Base-by-base conservation (phyloP, 2,888 invertebrate species). In the Xanthostigma xanthostigma region DNA sequence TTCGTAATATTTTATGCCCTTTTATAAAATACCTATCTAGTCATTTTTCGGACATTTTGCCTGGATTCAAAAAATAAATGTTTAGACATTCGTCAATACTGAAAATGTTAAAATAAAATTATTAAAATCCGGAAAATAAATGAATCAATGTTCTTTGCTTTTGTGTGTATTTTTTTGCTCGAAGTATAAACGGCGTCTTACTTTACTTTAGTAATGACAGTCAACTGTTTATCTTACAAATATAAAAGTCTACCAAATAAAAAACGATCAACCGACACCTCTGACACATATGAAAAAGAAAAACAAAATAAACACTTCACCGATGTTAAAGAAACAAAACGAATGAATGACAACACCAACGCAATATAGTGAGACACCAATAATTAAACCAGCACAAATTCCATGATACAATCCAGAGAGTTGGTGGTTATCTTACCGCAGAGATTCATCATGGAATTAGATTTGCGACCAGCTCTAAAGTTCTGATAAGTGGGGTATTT, bases 361-460 rank as follows among this genome's bases (percentile, higher is more conserved):
- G 6, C 27, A 27, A 27, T 27, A 27, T 27, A 27, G 27, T 46
- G 46, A 38, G 46, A 46, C 46, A 44, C 49, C 42, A 47, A 45
- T 45, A 41, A 34, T 17, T 44, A 41, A 36, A 13, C 49, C 49
- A 49, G 50, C 49, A 50, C 42, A 47, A 41, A 46, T 49, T 55
- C 54, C 49, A 44, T 46, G 55, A 55, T 51, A 57, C 53, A 53
- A 51, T 54, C 54, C 49, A 55, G 51, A 54, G 52, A 55, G 53
- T 56, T 54, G 53, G 54, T 56, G 57, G 50, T 48, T 70, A 70
- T 79, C 89, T 90, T 89, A 90, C 90, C 89, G 81, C 88, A 88
- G 79, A 90, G 79, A 81, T 90, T 90, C 88, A 90, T 88, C 77
- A 90, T 82, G 71, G 89, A 90, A 82, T 86, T 89, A 75, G 89